Conservation (phyloP, 2,797 vertebrate genomes). For the Heteromormyrus szaboi region DNA sequence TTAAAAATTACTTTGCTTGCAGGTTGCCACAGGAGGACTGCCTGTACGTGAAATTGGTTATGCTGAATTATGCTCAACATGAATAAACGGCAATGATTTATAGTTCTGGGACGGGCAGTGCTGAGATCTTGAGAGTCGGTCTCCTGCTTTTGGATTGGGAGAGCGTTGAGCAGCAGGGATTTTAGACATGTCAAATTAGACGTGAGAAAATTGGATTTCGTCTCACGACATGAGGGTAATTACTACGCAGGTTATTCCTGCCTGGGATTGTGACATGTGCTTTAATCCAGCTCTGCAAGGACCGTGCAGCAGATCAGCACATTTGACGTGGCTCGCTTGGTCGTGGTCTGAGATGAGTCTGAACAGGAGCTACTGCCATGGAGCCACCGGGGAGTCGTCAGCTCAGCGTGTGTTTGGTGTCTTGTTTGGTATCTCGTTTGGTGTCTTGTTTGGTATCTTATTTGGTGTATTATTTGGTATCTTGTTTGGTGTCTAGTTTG, state of each 20-base stretch:
- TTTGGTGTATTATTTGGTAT: no score
- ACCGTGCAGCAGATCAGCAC: neutral
- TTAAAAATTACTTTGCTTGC: neutral
- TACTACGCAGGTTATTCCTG: neutral
- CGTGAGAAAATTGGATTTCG: neutral
- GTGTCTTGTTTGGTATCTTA: neutral
- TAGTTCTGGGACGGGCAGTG: neutral
- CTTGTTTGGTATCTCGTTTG: neutral
- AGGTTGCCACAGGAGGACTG: neutral
- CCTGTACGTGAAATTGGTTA: neutral
- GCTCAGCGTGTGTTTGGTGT: neutral
- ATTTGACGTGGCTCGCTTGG: neutral
- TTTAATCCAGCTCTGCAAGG: neutral
- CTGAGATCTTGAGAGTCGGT: neutral
- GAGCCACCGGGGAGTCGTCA: neutral
- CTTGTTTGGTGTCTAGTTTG: neutral
- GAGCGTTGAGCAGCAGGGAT: neutral
- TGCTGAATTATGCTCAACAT: neutral
- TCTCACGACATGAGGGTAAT: neutral
- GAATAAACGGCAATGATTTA: neutral
- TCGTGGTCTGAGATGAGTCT: neutral
- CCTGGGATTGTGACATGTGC: neutral
- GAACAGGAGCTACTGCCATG: neutral
- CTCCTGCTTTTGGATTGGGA: neutral
- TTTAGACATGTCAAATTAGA: slow-evolving; percentile 2